Evolutionary conservation across 2,888 invertebrate species (phyloP).

Genomic region (Callyntrura guangdongensis): DNA sequence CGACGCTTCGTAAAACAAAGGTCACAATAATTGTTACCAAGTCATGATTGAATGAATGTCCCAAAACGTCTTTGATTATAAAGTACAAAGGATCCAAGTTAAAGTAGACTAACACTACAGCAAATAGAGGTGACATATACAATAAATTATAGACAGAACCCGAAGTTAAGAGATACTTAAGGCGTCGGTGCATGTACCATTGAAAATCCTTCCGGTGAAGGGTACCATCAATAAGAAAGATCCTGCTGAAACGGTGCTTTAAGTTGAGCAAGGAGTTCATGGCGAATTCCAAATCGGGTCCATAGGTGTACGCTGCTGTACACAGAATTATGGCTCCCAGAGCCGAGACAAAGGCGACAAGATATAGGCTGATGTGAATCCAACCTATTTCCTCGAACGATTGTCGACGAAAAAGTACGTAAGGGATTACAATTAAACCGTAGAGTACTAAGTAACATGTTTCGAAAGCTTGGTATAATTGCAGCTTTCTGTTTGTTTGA

Average conservation of each 20-base stretch:
- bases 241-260: not conserved
- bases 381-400: not conserved
- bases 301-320: not conserved
- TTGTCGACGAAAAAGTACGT: not conserved
- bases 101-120: not conserved
- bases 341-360: not conserved
- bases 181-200: not conserved
- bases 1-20: not conserved
- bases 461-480: not conserved
- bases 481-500: not conserved
- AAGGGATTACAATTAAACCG: not conserved
- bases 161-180: not conserved
- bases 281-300: not conserved
- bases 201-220: not conserved
- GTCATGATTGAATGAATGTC: not conserved
- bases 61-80: not conserved
- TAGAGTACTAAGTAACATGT: not conserved
- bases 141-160: not conserved
- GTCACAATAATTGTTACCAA: not conserved
- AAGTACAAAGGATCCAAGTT: constrained; percentile 7
- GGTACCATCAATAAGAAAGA: not conserved
- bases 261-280: not conserved
- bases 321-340: no score
- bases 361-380: constrained; percentile 1
- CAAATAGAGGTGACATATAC: not conserved